Evolutionary conservation across 2,113 vertebrate species (phyloP).

Genomic region (Cervus canadensis): DNA sequence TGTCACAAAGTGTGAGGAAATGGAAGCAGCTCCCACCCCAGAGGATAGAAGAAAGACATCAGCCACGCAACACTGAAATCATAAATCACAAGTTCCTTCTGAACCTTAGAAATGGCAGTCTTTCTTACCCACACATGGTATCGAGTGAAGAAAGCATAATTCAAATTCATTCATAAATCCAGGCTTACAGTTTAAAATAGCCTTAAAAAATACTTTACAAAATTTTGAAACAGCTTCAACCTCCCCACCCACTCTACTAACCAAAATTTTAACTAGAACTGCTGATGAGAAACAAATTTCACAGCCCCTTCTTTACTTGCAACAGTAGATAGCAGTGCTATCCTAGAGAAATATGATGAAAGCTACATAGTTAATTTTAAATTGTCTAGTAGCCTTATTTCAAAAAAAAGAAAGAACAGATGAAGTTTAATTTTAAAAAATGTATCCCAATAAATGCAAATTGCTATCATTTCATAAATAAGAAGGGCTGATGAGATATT

Average conservation of each 20-base stretch:
- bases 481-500: neutral
- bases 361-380: neutral
- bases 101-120: neutral
- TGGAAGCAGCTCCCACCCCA: no score
- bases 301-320: neutral
- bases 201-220: neutral
- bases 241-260: neutral
- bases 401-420: neutral
- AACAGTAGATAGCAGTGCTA: neutral
- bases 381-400: neutral
- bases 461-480: neutral
- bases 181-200: neutral
- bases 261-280: neutral
- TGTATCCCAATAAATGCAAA: neutral
- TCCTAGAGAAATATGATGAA: neutral
- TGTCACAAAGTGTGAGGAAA: neutral
- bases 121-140: neutral
- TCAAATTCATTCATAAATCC: neutral
- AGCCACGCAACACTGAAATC: neutral
- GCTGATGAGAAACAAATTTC: neutral
- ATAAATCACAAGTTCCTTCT: neutral
- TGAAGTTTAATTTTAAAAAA: neutral
- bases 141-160: neutral
- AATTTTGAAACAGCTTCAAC: neutral
- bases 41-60: neutral